A percentile compares a stretch with the other conserved stretches of the same genome.
Evolutionary conservation across 2,888 invertebrate genomes (phyloP).

Genomic region (Cordylochernes scorpioides): DNA sequence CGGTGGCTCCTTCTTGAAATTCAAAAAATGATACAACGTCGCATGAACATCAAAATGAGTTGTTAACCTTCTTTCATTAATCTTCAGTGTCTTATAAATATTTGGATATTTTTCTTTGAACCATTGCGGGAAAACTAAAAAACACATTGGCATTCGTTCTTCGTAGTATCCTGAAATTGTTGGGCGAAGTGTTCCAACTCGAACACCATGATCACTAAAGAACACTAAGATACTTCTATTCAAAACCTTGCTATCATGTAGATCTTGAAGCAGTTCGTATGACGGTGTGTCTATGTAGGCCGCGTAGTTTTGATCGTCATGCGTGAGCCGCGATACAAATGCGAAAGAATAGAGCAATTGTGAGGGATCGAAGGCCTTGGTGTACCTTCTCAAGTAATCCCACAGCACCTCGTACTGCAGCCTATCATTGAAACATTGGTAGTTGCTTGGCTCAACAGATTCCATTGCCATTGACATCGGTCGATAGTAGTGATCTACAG

Average conservation of each 20-base stretch:
- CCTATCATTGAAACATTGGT: background rate
- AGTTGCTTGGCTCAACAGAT: constrained; percentile 6
- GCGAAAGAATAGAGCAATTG: background rate
- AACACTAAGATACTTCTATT: constrained; percentile 38
- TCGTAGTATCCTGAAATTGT: constrained; percentile 34
- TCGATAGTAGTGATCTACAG: constrained; percentile 19
- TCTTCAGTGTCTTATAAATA: constrained; percentile 13
- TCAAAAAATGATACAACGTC: constrained; percentile 18
- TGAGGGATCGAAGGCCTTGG: constrained; percentile 12
- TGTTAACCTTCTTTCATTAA: constrained; percentile 19
- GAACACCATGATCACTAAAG: constrained; percentile 66
- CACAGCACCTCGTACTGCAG: background rate
- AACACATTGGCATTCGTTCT: constrained; percentile 22
- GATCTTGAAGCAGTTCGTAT: constrained; percentile 28
- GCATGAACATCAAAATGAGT: constrained; percentile 23
- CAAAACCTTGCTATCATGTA: constrained; percentile 29
- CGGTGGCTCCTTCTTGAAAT: too few species aligned
- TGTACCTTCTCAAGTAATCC: background rate
- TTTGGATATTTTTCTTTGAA: constrained; percentile 17
- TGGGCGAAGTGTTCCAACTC: constrained; percentile 52
- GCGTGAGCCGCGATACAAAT: constrained; percentile 16
- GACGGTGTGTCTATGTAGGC: constrained; percentile 18
- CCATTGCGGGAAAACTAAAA: constrained; percentile 19
- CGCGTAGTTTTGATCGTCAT: constrained; percentile 19
- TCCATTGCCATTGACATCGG: constrained; percentile 19